Base-by-base conservation (phyloP, 2,113 vertebrate species). In the Clarias gariepinus region DNA sequence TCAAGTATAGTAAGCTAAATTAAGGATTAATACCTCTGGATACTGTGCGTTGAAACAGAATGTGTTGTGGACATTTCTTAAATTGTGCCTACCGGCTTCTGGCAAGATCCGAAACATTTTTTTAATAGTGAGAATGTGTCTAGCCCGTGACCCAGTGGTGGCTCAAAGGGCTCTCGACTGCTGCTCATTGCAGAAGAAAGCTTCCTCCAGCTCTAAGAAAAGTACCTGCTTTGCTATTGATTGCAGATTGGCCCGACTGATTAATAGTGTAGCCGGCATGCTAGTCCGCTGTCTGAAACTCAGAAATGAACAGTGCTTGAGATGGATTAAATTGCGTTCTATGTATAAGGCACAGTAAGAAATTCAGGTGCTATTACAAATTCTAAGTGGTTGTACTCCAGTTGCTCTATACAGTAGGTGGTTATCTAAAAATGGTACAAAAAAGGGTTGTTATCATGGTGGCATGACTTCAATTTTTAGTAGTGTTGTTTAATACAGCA, bases 231-330 rank as follows among this genome's bases (percentile, higher is more conserved):
- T 33, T 58, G 57, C 63, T 90, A 90, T 87, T 88, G 78, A 87
- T 80, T 85, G 57, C 80, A 85, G 66, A 87, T 84, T 79, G 89
- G 82, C 53, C 78, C 68, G 61, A 77, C 61, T 84, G 87, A 81
- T 90, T 83, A 76, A 82, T 61, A 78, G 83, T 73, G 73, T 60
- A 66, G 78, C 25, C 52, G 12, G 18, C 25, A 61, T 53, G 64
- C 68, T 78, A 28, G 82, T 16, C 6, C 68, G 74, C 64, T 73
- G 28, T 55, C 64, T 86, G 18, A 55, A 47, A 73, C 28, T 82
- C 80, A 60, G 61, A 77, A n/a, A 30, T 47, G 85, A 85, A 81
- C 82, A 64, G 30, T 18, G 76, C 87, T 78, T 61, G 36, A 77
- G 74, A 52, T 87, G 74, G 85, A 85, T 77, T 82, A 55, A 16